Conservation (phyloP, 2,888 invertebrate species). For the Spicauda simplicius region DNA sequence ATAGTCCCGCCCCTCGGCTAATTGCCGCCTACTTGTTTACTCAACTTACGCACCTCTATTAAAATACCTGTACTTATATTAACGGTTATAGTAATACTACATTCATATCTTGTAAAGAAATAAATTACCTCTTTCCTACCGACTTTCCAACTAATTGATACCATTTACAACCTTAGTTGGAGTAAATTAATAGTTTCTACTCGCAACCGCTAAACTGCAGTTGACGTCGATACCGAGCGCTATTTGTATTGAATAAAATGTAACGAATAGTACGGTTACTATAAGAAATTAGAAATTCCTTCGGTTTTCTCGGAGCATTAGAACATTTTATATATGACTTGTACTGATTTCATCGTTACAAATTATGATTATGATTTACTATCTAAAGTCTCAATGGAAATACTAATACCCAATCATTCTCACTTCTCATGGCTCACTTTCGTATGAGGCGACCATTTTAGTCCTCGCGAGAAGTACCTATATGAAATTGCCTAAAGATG, state of each 20-base stretch:
- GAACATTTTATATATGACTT: no score
- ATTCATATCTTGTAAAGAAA: slow-evolving; percentile 36
- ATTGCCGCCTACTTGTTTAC: slow-evolving; percentile 76
- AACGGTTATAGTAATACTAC: slow-evolving; percentile 35
- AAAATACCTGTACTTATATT: slow-evolving; percentile 46
- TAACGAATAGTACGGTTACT: background rate
- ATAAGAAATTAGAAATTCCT: background rate
- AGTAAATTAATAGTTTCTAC: slow-evolving; percentile 30
- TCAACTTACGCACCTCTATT: slow-evolving; percentile 57
- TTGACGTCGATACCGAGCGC: slow-evolving; percentile 18
- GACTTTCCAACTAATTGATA: slow-evolving; percentile 37
- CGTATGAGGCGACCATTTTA: no score
- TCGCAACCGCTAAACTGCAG: slow-evolving; percentile 23
- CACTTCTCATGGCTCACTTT: no score
- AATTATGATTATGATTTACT: no score
- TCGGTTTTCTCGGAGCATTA: no score
- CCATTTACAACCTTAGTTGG: slow-evolving; percentile 31
- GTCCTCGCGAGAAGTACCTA: no score
- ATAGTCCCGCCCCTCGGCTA: slow-evolving; percentile 61
- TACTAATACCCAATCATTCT: no score
- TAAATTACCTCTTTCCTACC: slow-evolving; percentile 35
- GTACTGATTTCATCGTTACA: no score
- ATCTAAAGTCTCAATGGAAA: no score
- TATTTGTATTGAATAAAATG: slow-evolving; percentile 11
- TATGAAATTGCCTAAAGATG: no score